A percentile compares a stretch with the other conserved stretches of the same genome.
Evolutionary conservation across 2,888 invertebrate species (phyloP).

Genomic region (Hypolimnas misippus): DNA sequence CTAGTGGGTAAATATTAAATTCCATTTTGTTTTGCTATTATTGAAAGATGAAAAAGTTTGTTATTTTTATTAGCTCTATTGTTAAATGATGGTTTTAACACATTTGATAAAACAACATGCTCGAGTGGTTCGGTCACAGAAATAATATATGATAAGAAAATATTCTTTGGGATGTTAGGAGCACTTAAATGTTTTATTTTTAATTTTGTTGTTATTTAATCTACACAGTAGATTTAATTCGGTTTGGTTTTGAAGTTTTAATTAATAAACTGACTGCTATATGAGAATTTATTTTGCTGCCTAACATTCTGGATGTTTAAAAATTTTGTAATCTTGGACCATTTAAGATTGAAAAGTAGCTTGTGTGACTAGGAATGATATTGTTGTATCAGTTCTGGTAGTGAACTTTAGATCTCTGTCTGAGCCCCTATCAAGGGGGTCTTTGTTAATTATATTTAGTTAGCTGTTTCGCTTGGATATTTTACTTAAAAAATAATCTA

Average conservation of each 20-base stretch:
- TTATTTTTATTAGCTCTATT: neutral
- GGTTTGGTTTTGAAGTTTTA: neutral
- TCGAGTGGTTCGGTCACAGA: constrained; percentile 36
- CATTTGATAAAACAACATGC: neutral
- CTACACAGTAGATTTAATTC: constrained; percentile 1
- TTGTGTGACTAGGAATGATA: constrained; percentile 23
- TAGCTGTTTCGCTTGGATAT: constrained; percentile 24
- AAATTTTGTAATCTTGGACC: constrained; percentile 25
- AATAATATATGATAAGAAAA: constrained; percentile 6
- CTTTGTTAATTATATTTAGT: constrained; percentile 30
- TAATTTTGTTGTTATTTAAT: neutral
- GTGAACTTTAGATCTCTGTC: constrained; percentile 40
- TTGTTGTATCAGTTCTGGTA: constrained; percentile 29
- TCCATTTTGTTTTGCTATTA: neutral
- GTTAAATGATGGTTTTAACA: neutral
- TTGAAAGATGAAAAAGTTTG: neutral
- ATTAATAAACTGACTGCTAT: neutral
- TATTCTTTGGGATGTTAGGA: constrained; percentile 16
- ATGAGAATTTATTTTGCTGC: constrained; percentile 1
- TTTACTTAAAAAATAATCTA: constrained; percentile 22
- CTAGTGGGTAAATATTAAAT: neutral
- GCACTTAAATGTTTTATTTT: neutral
- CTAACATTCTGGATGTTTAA: constrained; percentile 21
- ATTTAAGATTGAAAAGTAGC: constrained; percentile 22
- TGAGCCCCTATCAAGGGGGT: constrained; percentile 25